Percentiles rank a stretch among this genome's conserved stretches.
Conservation (phyloP, 2,113 vertebrate species). For the Pteronura brasiliensis region DNA sequence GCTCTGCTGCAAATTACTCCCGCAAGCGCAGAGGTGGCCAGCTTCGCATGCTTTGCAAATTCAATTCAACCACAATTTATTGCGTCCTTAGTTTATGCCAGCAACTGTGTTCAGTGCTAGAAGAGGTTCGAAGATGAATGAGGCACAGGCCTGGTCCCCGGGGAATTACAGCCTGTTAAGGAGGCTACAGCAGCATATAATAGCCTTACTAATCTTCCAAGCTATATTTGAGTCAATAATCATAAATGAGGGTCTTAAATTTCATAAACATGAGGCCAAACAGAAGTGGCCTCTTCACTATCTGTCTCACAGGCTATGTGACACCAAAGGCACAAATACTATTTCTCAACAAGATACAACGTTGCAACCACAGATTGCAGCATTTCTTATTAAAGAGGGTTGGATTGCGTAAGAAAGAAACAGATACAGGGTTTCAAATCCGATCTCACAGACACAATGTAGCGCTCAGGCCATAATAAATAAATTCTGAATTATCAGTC, state of each 20-base stretch:
- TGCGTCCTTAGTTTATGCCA: neutral
- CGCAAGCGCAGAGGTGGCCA: neutral
- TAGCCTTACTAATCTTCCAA: neutral
- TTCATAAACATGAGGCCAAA: neutral
- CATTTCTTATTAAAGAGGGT: neutral
- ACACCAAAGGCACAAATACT: neutral
- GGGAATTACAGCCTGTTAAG: neutral
- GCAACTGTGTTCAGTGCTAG: neutral
- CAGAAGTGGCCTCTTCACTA: neutral
- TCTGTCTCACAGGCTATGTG: neutral
- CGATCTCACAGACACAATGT: neutral
- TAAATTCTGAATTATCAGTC: neutral
- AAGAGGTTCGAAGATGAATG: neutral
- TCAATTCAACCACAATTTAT: neutral
- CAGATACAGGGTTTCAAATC: neutral
- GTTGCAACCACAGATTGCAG: neutral
- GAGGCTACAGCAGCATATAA: neutral
- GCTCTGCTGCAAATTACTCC: neutral
- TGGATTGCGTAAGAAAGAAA: neutral
- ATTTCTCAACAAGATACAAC: slow-evolving; percentile 6
- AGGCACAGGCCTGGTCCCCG: neutral
- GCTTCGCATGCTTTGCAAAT: neutral
- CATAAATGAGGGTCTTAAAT: neutral
- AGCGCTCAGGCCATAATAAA: neutral
- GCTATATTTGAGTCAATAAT: neutral